phyloP scores from a whole-genome alignment of 2,113 vertebrate genomes.

The Apteryx mantelli region DNA sequence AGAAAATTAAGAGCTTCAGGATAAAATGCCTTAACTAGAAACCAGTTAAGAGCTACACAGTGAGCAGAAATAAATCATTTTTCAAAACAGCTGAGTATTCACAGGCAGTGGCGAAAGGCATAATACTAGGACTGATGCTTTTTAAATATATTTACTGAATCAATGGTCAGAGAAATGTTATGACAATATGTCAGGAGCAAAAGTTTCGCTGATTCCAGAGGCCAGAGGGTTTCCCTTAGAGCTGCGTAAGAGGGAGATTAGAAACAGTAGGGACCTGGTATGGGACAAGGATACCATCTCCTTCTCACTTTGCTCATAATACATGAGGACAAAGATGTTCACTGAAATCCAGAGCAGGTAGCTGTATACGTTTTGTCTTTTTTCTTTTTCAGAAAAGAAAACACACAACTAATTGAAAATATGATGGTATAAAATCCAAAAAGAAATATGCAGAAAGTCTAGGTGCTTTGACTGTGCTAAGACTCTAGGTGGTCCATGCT shows the following conservation, averaged over 20 bases:
- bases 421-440: background rate
- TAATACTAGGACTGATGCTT: background rate
- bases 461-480: background rate
- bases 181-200: background rate
- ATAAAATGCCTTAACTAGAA: background rate
- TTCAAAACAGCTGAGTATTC: background rate
- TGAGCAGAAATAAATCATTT: background rate
- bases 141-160: background rate
- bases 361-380: no score
- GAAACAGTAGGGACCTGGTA: background rate
- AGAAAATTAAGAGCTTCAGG: background rate
- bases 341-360: background rate
- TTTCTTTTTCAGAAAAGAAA: background rate
- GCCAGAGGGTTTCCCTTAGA: background rate
- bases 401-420: background rate
- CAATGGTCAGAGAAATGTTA: background rate
- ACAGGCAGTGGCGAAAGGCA: background rate
- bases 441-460: no score
- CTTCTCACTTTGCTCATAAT: background rate
- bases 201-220: background rate
- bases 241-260: no score
- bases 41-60: background rate
- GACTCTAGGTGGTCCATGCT: background rate
- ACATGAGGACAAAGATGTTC: background rate
- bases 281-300: background rate